Evolutionary conservation across 2,113 vertebrate species (phyloP).

Genomic region (Scartelaos histophorus): DNA sequence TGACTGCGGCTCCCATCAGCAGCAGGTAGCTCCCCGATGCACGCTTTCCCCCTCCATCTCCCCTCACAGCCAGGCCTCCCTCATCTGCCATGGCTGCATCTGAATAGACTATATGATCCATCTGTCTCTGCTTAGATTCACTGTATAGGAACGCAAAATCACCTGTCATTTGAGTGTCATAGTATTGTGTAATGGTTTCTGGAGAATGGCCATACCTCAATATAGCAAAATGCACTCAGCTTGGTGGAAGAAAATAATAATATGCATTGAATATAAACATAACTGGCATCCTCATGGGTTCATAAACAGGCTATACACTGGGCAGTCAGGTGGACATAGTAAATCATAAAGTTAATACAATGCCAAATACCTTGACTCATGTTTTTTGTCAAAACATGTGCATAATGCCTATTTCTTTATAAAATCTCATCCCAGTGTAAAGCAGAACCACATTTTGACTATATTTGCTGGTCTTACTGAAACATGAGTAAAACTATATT

Average conservation of each 20-base stretch:
- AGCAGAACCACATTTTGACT: not conserved
- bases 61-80: slow-evolving; percentile 40
- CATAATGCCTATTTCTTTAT: not conserved
- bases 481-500: not conserved
- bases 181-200: not conserved
- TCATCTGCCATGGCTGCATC: slow-evolving; percentile 58
- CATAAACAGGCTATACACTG: not conserved
- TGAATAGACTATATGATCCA: slow-evolving; percentile 32
- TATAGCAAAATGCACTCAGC: not conserved
- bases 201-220: not conserved
- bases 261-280: not conserved
- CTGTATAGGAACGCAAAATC: not conserved
- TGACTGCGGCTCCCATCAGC: slow-evolving; percentile 81
- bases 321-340: not conserved
- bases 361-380: too few relatives aligned
- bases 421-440: not conserved
- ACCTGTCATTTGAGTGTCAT: not conserved
- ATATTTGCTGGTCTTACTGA: not conserved
- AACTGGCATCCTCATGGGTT: not conserved
- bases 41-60: slow-evolving; percentile 49
- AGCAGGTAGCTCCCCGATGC: slow-evolving; percentile 68
- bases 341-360: not conserved
- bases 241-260: not conserved
- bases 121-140: slow-evolving; percentile 34
- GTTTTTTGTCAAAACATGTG: not conserved